These are phyloP conservation scores for Rotaria sp. DNA, from an alignment of 2,888 invertebrate genomes.

Conservation along the genomic window DNA sequence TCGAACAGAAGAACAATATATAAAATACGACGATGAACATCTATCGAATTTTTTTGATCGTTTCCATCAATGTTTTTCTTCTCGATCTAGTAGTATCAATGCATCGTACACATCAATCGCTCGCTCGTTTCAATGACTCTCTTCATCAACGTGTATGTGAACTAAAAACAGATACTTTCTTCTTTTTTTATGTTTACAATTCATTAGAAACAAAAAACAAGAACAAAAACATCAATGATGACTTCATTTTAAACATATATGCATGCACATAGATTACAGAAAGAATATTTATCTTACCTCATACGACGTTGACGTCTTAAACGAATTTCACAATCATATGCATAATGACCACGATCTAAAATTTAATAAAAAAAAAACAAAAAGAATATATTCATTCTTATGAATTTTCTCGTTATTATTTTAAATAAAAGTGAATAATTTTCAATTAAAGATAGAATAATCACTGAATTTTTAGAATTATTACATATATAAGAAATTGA, in stretches of 20 bases:
- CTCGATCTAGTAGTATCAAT: neutral
- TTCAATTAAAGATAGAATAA: too few relatives aligned
- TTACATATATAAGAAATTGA: too few relatives aligned
- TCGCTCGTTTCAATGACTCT: neutral
- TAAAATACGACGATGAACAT: neutral
- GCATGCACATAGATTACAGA: too few relatives aligned
- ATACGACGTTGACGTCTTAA: slow-evolving; percentile 23
- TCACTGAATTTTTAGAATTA: too few relatives aligned
- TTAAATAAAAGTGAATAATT: too few relatives aligned
- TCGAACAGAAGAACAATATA: neutral
- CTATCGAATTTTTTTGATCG: neutral
- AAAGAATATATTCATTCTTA: too few relatives aligned
- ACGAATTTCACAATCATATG: slow-evolving; percentile 29
- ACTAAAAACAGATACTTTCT: neutral
- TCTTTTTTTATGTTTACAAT: neutral
- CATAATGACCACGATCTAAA: slow-evolving; percentile 27
- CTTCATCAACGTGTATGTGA: slow-evolving; percentile 1
- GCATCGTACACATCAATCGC: neutral
- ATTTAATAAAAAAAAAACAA: neutral
- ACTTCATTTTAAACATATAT: too few relatives aligned
- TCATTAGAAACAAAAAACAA: neutral
- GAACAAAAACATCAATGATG: too few relatives aligned
- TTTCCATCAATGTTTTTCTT: neutral
- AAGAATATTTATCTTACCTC: neutral
- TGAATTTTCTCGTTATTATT: too few relatives aligned